A percentile compares a stretch with the other conserved stretches of the same genome.
phyloP scores from a whole-genome alignment of 2,113 vertebrate genomes.

The Gambusia holbrooki region DNA sequence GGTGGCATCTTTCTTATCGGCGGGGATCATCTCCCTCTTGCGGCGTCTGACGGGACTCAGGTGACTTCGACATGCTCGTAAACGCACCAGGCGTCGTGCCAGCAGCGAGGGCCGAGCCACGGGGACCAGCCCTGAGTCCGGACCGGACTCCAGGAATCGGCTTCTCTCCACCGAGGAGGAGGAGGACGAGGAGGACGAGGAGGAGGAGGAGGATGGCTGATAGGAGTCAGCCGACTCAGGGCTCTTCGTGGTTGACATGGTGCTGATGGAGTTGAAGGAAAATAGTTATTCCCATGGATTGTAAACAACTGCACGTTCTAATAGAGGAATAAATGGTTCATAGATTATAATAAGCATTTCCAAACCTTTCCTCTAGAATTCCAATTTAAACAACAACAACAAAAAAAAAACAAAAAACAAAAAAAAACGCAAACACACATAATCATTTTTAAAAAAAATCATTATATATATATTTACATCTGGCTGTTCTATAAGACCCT shows the following conservation, averaged over 20 bases:
- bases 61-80: constrained; percentile 23
- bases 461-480: no score
- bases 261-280: constrained; percentile 4
- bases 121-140: background rate
- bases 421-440: no score
- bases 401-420: no score
- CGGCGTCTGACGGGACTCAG: constrained; percentile 41
- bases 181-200: constrained; percentile 23
- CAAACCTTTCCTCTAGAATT: no score
- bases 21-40: constrained; percentile 72
- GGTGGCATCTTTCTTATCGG: constrained; percentile 70
- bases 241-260: constrained; percentile 48
- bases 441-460: no score
- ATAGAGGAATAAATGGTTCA: no score
- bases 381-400: no score
- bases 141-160: background rate
- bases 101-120: constrained; percentile 7
- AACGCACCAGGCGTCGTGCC: constrained; percentile 21
- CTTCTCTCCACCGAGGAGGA: constrained; percentile 36
- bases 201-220: constrained; percentile 14
- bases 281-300: background rate
- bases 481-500: no score
- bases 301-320: background rate
- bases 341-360: no score
- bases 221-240: constrained; percentile 8